phyloP scores from a whole-genome alignment of 2,888 invertebrate species.

The Piscicola geometra region DNA sequence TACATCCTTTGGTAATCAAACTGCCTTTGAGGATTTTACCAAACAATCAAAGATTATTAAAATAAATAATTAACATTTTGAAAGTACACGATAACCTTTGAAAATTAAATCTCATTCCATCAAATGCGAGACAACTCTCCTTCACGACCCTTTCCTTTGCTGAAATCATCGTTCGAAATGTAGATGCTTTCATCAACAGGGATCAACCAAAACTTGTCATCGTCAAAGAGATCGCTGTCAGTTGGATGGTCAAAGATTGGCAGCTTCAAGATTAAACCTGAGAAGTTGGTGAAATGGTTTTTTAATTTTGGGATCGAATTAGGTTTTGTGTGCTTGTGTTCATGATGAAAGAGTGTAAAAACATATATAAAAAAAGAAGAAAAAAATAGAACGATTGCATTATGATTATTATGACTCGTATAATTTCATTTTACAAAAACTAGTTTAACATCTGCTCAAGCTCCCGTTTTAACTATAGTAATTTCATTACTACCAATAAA shows the following conservation, averaged over 20 bases:
- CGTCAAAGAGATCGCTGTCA: conserved; percentile 48
- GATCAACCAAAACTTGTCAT: conserved; percentile 44
- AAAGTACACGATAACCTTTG: too few species aligned
- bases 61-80: too few species aligned
- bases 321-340: not conserved
- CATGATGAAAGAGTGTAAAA: not conserved
- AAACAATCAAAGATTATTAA: too few species aligned
- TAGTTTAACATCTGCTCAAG: too few species aligned
- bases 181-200: conserved; percentile 38
- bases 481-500: too few species aligned
- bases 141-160: not conserved
- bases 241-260: conserved; percentile 49
- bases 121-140: not conserved
- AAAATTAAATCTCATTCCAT: not conserved
- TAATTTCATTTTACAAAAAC: too few species aligned
- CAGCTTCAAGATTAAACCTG: conserved; percentile 40
- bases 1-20: too few species aligned
- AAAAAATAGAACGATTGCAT: too few species aligned
- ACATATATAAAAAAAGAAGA: too few species aligned
- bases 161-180: not conserved
- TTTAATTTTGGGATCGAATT: not conserved
- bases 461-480: too few species aligned
- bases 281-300: not conserved
- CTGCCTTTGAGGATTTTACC: too few species aligned
- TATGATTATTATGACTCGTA: too few species aligned